Evolutionary conservation across 2,797 vertebrate genomes (phyloP).

Genomic region (Leptatherina wallacei): DNA sequence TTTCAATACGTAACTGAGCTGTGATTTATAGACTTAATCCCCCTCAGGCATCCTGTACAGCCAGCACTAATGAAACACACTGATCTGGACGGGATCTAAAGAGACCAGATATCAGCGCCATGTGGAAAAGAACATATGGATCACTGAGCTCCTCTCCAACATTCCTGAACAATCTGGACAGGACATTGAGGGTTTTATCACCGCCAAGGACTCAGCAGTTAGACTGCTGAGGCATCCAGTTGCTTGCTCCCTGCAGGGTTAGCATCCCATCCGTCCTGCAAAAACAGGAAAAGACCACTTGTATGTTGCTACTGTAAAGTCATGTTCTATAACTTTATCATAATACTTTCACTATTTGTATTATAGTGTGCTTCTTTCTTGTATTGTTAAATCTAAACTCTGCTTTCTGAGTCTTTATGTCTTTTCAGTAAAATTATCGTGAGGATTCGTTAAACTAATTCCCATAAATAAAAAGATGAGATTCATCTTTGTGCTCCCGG

Average conservation of each 20-base stretch:
- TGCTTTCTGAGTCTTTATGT: conserved; percentile 1
- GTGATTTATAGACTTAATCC: conserved; percentile 77
- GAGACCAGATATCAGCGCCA: conserved; percentile 57
- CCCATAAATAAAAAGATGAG: background rate
- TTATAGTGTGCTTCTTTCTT: background rate
- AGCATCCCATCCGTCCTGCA: conserved; percentile 52
- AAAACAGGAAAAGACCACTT: conserved; percentile 50
- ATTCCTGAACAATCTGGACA: conserved; percentile 82
- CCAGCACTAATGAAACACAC: conserved; percentile 74
- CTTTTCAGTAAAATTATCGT: conserved; percentile 8
- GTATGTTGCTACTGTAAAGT: conserved; percentile 21
- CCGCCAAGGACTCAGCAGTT: conserved; percentile 53
- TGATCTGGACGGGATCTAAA: conserved; percentile 69
- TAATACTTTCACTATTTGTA: conserved; percentile 9
- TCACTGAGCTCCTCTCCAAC: conserved; percentile 66
- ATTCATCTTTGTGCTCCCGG: conserved; percentile 35
- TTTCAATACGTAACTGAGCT: conserved; percentile 65
- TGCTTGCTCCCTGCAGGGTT: conserved; percentile 38
- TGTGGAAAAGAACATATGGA: conserved; percentile 77
- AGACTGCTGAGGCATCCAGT: conserved; percentile 48
- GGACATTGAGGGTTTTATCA: conserved; percentile 76
- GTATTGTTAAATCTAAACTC: conserved; percentile 2
- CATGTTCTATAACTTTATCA: conserved; percentile 29
- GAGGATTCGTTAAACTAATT: background rate
- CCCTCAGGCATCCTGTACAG: conserved; percentile 55